phyloP scores from a whole-genome alignment of 2,888 invertebrate species.

The Diarsia mendica region DNA sequence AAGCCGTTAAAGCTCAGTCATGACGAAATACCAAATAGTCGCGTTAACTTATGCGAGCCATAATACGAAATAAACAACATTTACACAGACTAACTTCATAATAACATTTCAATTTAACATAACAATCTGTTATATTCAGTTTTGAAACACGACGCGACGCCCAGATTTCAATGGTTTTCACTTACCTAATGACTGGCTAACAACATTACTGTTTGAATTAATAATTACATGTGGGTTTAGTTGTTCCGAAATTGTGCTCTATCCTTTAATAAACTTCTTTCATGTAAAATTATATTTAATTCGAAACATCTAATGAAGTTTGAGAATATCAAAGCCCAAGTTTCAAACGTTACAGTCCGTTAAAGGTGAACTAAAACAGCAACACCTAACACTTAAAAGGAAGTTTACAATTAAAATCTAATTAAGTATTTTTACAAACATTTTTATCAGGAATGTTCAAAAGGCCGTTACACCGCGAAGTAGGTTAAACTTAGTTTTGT shows the following conservation, averaged over 20 bases:
- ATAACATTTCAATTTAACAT: constrained; percentile 32
- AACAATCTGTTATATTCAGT: constrained; percentile 33
- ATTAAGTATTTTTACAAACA: constrained; percentile 66
- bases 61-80: constrained; percentile 45
- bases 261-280: constrained; percentile 14
- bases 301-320: background rate
- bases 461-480: constrained; percentile 72
- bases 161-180: constrained; percentile 46
- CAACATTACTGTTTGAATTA: constrained; percentile 48
- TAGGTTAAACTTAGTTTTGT: constrained; percentile 81
- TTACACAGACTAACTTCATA: constrained; percentile 27
- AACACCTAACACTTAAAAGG: constrained; percentile 48
- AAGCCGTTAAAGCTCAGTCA: constrained; percentile 44
- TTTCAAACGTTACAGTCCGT: background rate
- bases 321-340: background rate
- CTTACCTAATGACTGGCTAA: constrained; percentile 48
- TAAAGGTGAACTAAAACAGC: constrained; percentile 33
- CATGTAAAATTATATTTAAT: constrained; percentile 5
- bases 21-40: constrained; percentile 55
- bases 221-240: constrained; percentile 34
- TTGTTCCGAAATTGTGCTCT: constrained; percentile 20
- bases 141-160: constrained; percentile 40
- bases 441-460: constrained; percentile 70
- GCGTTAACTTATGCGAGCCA: constrained; percentile 20
- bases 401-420: constrained; percentile 66